Conservation (phyloP, 2,797 vertebrate genomes). For the Euthynnus affinis region DNA sequence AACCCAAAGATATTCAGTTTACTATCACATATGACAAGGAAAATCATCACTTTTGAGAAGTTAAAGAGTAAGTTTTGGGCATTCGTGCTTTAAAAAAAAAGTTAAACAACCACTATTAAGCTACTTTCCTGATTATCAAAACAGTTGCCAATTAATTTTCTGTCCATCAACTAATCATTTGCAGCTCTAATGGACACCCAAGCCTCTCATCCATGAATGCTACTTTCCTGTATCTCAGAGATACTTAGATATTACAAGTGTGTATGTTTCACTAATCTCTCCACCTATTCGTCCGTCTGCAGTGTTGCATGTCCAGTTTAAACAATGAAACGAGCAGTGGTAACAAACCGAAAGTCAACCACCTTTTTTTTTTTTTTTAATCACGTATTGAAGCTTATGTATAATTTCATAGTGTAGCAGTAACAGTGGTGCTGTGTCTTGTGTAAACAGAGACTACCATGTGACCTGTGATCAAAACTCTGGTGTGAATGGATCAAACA, state of each 20-base stretch:
- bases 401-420: not conserved
- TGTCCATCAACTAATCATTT: too few species aligned
- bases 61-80: too few species aligned
- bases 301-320: not conserved
- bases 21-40: too few species aligned
- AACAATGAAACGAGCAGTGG: not conserved
- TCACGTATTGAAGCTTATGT: not conserved
- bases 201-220: too few species aligned
- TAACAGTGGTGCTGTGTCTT: not conserved
- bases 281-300: not conserved
- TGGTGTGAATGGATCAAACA: conserved; percentile 15
- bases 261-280: not conserved
- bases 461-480: conserved; percentile 1
- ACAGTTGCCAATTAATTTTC: too few species aligned
- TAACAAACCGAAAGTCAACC: not conserved
- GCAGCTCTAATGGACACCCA: too few species aligned
- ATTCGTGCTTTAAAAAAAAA: too few species aligned
- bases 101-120: too few species aligned
- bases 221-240: not conserved
- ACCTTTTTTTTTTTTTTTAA: not conserved
- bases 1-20: too few species aligned
- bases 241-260: not conserved
- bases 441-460: not conserved
- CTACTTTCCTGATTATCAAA: too few species aligned
- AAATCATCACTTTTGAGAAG: too few species aligned